Base-by-base conservation (phyloP, 2,888 invertebrate species). In the Morpho achilles region DNA sequence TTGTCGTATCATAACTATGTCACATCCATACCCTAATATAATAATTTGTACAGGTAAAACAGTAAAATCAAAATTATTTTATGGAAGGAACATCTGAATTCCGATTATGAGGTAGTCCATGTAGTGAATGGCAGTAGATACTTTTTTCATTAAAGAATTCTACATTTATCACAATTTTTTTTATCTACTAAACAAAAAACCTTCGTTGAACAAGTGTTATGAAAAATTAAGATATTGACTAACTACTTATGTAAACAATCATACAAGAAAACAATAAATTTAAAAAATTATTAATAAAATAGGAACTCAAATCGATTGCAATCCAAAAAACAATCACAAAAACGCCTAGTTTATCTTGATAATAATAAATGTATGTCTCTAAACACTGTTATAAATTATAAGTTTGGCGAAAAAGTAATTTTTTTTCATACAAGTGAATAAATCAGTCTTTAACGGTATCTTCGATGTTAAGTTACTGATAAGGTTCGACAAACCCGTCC, bases 291-390 rank as follows among this genome's bases (percentile, higher is more conserved):
- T 73, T 73, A 79, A 77, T 75, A 80, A 73, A 87, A 86, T 89
- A 90, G 89, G 90, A 90, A 90, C 90, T 89, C 72, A 88, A 81
- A 81, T 77, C 67, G 69, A 52, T 48, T 88, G 88, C 87, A 76
- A 72, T 74, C 68, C 66, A 67, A 50, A 48, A 52, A 49, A 63
- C 56, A 60, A 60, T 47, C 53, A 59, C 50, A 42, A 56, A 50
- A 22, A 49, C 49, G 49, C 41, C 8, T 22, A 16, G 6, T 22
- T 43, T 23, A 42, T n/a, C 23, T 46, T 46, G n/a, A 4, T 10
- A 16, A 50, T 50, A 10, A 51, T 8, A 43, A 51, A 9, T 3
- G 8, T 2, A 16, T 47, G 7, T 40, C 7, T 32, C 5, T 22
- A 2, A n/a, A 43, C 43, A 51, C 5, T 51, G 32, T 48, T 22